These are phyloP conservation scores for Myotis brandtii DNA, from an alignment of 2,113 vertebrate species.

Conservation along the genomic window DNA sequence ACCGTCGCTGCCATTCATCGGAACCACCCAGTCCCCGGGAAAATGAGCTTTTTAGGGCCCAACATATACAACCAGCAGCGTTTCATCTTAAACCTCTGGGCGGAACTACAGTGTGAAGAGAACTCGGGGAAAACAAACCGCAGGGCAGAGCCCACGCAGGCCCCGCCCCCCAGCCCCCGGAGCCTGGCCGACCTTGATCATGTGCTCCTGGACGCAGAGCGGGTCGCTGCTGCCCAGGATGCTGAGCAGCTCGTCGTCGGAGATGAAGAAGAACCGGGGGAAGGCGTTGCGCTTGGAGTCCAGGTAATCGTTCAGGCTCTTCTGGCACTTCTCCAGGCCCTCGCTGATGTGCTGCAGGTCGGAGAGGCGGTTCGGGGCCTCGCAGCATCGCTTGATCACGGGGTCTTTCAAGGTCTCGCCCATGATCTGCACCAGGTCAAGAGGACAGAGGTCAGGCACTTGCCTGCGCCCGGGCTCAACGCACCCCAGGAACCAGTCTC, in stretches of 20 bases:
- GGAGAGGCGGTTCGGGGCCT: constrained; percentile 89
- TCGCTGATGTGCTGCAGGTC: constrained; percentile 92
- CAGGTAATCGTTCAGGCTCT: constrained; percentile 96
- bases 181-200: constrained; percentile 92
- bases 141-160: rapidly evolving
- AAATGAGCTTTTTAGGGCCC: neutral
- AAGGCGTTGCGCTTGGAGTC: constrained; percentile 96
- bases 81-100: neutral
- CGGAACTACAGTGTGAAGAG: neutral
- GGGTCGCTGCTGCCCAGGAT: constrained; percentile 95
- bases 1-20: too few relatives aligned
- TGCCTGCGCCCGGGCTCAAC: neutral
- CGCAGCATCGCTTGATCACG: constrained; percentile 92
- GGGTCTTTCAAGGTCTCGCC: constrained; percentile 89
- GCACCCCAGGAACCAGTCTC: neutral
- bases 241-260: constrained; percentile 97
- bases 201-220: constrained; percentile 96
- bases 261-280: constrained; percentile 98
- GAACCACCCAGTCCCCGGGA: neutral
- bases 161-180: rapidly evolving
- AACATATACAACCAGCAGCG: neutral
- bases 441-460: neutral
- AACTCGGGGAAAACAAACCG: rapidly evolving
- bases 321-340: constrained; percentile 95
- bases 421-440: constrained; percentile 91